These are phyloP conservation scores for Clupea harengus DNA, from an alignment of 2,113 vertebrate species.

Conservation along the genomic window DNA sequence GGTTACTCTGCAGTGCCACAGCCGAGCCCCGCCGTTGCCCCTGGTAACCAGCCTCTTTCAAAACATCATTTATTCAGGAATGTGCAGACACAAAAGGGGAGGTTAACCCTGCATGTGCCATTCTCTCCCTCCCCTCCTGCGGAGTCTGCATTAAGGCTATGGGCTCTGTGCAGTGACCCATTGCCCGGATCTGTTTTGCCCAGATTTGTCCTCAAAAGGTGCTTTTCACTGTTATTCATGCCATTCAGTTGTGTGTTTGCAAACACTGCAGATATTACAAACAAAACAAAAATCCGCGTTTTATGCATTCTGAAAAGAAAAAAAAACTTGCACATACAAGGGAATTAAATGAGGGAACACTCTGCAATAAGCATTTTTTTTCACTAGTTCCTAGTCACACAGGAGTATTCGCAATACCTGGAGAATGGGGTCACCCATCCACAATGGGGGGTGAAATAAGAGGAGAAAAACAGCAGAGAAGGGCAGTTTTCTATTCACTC, in stretches of 20 bases:
- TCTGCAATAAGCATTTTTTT: neutral
- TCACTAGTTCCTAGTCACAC: neutral
- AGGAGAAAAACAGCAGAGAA: neutral
- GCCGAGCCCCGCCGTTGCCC: conserved; percentile 70
- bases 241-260: neutral
- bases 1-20: conserved; percentile 68
- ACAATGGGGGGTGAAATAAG: neutral
- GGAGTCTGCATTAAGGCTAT: neutral
- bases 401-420: neutral
- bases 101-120: conserved; percentile 70
- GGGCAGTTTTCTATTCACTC: conserved; percentile 5
- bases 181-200: neutral
- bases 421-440: neutral
- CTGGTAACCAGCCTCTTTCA: conserved; percentile 74
- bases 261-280: neutral
- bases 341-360: neutral
- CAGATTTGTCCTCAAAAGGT: neutral
- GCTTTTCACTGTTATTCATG: neutral
- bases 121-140: neutral
- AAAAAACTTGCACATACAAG: neutral
- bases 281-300: neutral
- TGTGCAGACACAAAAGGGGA: conserved; percentile 69
- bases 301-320: neutral
- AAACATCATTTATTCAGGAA: conserved; percentile 80
- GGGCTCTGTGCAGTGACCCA: conserved; percentile 3